These are phyloP conservation scores for Caerostris extrusa DNA, from an alignment of 1,140 invertebrate species.

Conservation along the genomic window DNA sequence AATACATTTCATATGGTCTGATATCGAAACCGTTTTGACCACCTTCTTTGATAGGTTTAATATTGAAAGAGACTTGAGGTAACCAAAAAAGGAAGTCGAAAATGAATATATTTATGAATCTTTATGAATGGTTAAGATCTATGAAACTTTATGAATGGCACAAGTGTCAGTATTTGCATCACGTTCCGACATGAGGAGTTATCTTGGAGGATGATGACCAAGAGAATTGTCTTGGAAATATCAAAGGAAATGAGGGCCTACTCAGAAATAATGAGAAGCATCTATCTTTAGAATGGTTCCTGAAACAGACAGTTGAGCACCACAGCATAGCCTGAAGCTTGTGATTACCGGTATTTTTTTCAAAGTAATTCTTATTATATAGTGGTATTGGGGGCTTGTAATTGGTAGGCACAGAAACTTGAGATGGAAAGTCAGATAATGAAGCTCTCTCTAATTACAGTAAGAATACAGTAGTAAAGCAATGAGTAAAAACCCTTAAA, in stretches of 20 bases:
- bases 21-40: too few species aligned
- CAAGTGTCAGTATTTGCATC: constrained; percentile 22
- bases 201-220: constrained; percentile 1
- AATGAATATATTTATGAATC: neutral
- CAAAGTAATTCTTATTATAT: neutral
- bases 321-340: neutral
- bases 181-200: neutral
- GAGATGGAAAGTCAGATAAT: too few species aligned
- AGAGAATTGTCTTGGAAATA: constrained; percentile 22
- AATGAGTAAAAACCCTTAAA: too few species aligned
- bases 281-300: constrained; percentile 2
- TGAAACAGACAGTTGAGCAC: neutral
- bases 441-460: too few species aligned
- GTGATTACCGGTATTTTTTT: neutral
- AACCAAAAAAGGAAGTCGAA: too few species aligned
- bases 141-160: neutral
- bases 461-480: too few species aligned
- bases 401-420: neutral
- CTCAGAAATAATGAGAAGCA: constrained; percentile 27
- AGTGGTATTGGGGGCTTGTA: neutral
- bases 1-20: too few species aligned
- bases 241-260: constrained; percentile 26
- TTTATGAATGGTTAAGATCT: neutral
- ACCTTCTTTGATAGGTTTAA: too few species aligned
- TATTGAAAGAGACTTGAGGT: too few species aligned